A percentile compares a stretch with the other conserved stretches of the same genome.
phyloP scores from a whole-genome alignment of 1,140 invertebrate genomes.

The Drosophila ohnishii region DNA sequence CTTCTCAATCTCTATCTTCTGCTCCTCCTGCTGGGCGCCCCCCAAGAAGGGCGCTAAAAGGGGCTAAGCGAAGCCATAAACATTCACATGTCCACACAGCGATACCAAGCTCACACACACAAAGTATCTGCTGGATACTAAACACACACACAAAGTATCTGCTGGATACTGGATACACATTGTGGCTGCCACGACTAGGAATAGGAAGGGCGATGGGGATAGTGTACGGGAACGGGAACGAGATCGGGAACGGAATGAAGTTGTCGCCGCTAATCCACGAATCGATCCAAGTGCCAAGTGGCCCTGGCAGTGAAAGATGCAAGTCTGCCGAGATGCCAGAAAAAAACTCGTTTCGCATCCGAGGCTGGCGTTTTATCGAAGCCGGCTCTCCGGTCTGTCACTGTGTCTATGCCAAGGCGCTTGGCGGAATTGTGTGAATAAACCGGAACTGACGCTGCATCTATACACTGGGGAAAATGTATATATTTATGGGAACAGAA shows the following conservation, averaged over 20 bases:
- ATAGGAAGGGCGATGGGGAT: conserved; percentile 8
- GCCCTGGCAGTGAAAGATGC: conserved; percentile 70
- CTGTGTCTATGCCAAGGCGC: conserved; percentile 38
- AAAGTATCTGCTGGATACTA: conserved; percentile 3
- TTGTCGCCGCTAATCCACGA: conserved; percentile 63
- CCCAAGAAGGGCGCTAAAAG: conserved; percentile 34
- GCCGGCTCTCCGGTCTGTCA: conserved; percentile 23
- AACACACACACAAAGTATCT: conserved; percentile 29
- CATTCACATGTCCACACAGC: conserved; percentile 38
- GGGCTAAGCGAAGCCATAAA: conserved; percentile 42
- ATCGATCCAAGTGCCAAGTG: conserved; percentile 50
- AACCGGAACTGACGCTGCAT: conserved; percentile 62
- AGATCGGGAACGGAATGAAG: conserved; percentile 62
- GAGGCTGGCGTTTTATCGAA: conserved; percentile 38
- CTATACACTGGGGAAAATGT: conserved; percentile 1
- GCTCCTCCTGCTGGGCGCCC: conserved; percentile 12
- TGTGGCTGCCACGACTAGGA: background rate
- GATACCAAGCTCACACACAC: conserved; percentile 6
- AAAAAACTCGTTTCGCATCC: conserved; percentile 51
- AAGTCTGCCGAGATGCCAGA: conserved; percentile 31
- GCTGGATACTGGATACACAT: conserved; percentile 38
- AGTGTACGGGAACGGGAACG: background rate
- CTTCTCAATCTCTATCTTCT: background rate
- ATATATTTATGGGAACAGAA: background rate
- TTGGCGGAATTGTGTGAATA: conserved; percentile 55